These are phyloP conservation scores for Oryctes rhinoceros DNA, from an alignment of 1,140 invertebrate species.

Conservation along the genomic window DNA sequence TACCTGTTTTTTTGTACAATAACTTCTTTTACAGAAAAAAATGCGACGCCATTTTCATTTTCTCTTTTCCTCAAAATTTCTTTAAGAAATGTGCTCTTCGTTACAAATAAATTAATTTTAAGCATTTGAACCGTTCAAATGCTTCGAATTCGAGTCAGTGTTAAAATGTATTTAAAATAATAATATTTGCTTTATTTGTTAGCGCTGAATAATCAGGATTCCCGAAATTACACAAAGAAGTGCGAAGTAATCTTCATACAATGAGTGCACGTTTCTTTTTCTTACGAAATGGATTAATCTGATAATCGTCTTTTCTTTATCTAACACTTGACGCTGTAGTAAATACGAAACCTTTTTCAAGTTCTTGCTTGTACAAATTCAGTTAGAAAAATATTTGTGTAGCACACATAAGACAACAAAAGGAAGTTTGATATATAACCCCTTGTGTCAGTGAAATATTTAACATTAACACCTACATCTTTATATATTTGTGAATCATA, in stretches of 20 bases:
- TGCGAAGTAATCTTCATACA: not conserved
- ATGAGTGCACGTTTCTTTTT: not conserved
- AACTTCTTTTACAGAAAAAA: no score
- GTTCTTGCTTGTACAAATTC: not conserved
- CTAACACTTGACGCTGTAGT: no score
- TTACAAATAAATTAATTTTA: no score
- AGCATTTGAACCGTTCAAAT: no score
- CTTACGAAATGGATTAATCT: not conserved
- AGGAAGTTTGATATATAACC: no score
- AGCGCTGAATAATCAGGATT: conserved; percentile 1
- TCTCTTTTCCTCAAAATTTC: no score
- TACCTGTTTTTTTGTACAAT: no score
- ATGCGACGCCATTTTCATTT: no score
- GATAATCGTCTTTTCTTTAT: not conserved
- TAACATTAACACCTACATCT: no score
- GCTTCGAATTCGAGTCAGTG: no score
- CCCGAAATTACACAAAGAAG: conserved; percentile 4
- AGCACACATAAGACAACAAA: not conserved
- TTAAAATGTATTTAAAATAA: not conserved
- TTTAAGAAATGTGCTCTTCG: no score
- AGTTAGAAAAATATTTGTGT: not conserved
- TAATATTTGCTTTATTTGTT: not conserved
- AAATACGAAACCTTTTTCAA: not conserved
- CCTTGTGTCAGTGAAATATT: no score
- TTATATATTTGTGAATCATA: not conserved